Base-by-base conservation (phyloP, 2,797 vertebrate species). In the Sandelia bainsii region DNA sequence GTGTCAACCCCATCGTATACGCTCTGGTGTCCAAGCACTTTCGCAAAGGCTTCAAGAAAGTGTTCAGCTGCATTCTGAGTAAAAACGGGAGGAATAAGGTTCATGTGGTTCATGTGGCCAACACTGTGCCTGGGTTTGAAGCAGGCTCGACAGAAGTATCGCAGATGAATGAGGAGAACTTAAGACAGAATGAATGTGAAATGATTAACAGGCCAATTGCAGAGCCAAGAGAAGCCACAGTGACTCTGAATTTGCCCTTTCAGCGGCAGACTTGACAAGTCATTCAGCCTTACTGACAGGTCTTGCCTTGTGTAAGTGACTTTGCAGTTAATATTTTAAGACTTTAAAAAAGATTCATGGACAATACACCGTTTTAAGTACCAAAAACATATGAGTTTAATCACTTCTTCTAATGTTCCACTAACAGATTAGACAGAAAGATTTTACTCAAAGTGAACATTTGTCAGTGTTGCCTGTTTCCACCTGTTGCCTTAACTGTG, bases 11-110 rank as follows among this genome's bases (percentile, higher is more conserved):
- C 60, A 96, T 97, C 0, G 95, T 97, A 54, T 97, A 97, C 0
- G 96, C 96, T 0, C 89, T 97, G 60, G 95, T 97, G 40, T 97
- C 96, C 84, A 96, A 96, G 87, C 96, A 97, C 87, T 97, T 97
- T 73, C 94, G 96, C 73, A 97, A 97, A 49, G 96, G 96, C 54
- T 97, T 97, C 86, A 96, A 95, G 85, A 97, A 97, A 34, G 96
- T 96, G 10, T 97, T 97, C 91, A 96, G 94, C 90, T 97, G 96
- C 75, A 91, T 97, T 67, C 92, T 96, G 57, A 95, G 94, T 72
- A 96, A 96, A 75, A 95, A 95, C 1, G 88, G 93, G 4, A 82
- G 90, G 34, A 96, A 96, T 42, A 96, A 95, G 68, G 95, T 95
- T 3, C 95, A 96, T 0, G 89, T 94, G 25, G 95, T 95, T 14